Evolutionary conservation across 1,140 invertebrate genomes (phyloP), one percentile per base, ranked within the genome.

Genomic region (Penaeus indicus): DNA sequence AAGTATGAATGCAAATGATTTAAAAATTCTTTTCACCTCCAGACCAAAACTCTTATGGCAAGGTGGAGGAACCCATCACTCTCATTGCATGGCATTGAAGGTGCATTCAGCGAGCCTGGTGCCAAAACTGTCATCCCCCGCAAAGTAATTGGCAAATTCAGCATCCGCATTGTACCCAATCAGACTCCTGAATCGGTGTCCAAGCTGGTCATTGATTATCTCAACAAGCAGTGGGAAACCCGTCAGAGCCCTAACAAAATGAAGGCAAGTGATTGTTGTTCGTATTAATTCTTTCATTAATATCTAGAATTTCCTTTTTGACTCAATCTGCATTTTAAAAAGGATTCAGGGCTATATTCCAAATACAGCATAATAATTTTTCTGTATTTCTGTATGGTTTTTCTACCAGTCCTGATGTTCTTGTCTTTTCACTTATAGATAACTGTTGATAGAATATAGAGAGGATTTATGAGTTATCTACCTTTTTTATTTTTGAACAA

Each of bases 101-200:
- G 98, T 80, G 98, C 98, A 21, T 99, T 99, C 92, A 96, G 95
- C 93, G 98, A 97, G 90, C 94, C 96, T 25, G 98, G 98, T 75
- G 95, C 95, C 54, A 99, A 99, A 92, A 99, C 98, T 87, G 98
- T 99, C 0, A 99, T 99, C 91, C 98, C 98, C 2, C 94, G 95
- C 64, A 98, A 89, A 25, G 98, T 99, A 0, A 96, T 96, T 92
- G 98, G 98, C 60, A 99, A 99, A 93, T 99, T 99, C 92, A 99
- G 98, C 0, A 96, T 99, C 90, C 95, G 98, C 90, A 95, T 98
- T 91, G 98, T 99, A 0, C 98, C 98, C 1, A 94, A 99, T 92
- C 97, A 98, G 94, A 95, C 95, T 67, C 97, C 97, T 1, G 94
- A 95, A 62, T 94, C 96, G 91, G 95, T 98, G 60, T 95, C 95